Base-by-base conservation (phyloP, 2,888 invertebrate genomes). In the Ennomos fuscantarius region DNA sequence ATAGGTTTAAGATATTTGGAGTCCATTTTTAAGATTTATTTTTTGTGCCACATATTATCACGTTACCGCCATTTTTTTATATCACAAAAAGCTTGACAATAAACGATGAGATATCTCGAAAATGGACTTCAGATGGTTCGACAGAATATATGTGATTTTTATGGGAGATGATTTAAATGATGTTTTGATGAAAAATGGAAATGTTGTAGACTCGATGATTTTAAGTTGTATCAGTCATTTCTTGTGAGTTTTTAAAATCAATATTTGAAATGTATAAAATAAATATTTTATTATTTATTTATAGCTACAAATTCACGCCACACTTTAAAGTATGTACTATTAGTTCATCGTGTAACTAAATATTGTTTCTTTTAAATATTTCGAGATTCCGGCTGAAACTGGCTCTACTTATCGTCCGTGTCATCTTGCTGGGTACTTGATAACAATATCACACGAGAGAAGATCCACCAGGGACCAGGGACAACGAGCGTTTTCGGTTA, bases 1-100 rank as follows among this genome's bases (percentile, higher is more conserved):
- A 72, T 84, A 83, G 81, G 67, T 70, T 77, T 70, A 71, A 60
- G 47, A n/a, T 56, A 51, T 79, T 73, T 72, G 75, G 71, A 76
- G 84, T 81, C 78, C 81, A 78, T 76, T 80, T 78, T 70, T 65
- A 64, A 65, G 42, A n/a, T 31, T 34, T 13, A 44, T 46, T 24
- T 52, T 51, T 24, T 37, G n/a, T 33, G 55, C 48, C 62, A 63
- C 58, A 33, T 37, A 50, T 51, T 34, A 13, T 0, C 1, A 5
- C 6, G n/a, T 45, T 55, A 57, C 50, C 8, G 15, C 35, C 41
- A 34, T 36, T 51, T 46, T n/a, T 48, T 55, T 58, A 49, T 42
- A 13, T 41, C 42, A 54, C 67, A 53, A 62, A 43, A 57, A 63
- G 68, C 68, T 68, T 68, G 68, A 68, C 68, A 65, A 68, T 68